Conservation (phyloP, 2,888 invertebrate genomes). For the Isotomurus palustris region DNA sequence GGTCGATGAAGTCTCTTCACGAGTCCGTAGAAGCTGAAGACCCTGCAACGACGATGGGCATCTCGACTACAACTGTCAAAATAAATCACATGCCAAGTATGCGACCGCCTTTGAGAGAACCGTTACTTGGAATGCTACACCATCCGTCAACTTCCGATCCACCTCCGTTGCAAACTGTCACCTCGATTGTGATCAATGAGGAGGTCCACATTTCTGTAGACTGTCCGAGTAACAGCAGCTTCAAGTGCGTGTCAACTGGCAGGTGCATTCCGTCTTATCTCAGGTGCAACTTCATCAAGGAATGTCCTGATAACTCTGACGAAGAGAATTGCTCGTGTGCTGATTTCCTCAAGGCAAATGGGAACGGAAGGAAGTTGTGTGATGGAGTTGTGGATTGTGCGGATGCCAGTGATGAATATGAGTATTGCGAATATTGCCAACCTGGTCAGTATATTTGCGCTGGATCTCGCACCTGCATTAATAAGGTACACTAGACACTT, state of each 20-base stretch:
- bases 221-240: constrained; percentile 38
- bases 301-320: constrained; percentile 59
- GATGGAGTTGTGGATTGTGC: constrained; percentile 74
- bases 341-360: constrained; percentile 66
- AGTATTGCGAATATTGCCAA: constrained; percentile 59
- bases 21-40: constrained; percentile 1
- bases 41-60: constrained; percentile 5
- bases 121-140: constrained; percentile 16
- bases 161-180: constrained; percentile 33
- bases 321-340: constrained; percentile 67
- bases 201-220: constrained; percentile 10
- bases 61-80: constrained; percentile 8
- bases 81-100: constrained; percentile 22
- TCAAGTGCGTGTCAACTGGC: constrained; percentile 45
- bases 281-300: constrained; percentile 47
- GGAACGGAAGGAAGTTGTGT: constrained; percentile 67
- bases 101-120: background rate
- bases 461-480: constrained; percentile 64
- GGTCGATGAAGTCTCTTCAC: background rate
- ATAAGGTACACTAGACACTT: constrained; percentile 20
- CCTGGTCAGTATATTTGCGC: constrained; percentile 69
- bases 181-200: constrained; percentile 33
- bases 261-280: constrained; percentile 45
- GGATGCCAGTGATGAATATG: constrained; percentile 72
- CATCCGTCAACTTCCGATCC: constrained; percentile 25